Evolutionary conservation across 2,113 vertebrate species (phyloP), one percentile per base, ranked within the genome.

Genomic region (Fregata magnificens): DNA sequence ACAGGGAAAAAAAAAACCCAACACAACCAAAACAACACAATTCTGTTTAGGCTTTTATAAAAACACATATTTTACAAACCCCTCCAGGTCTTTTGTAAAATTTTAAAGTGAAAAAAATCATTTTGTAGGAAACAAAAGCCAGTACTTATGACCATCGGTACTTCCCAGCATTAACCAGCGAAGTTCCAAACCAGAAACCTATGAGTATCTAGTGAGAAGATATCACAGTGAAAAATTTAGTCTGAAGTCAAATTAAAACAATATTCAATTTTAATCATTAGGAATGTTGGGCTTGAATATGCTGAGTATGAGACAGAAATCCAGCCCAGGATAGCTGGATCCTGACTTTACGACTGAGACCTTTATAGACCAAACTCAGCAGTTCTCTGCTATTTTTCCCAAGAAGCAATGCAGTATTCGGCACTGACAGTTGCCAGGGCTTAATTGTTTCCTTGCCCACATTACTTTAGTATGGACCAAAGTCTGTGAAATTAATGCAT

Each of bases 1-100:
- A 69, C 13, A 42, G 15, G 15, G 22, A 5, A 7, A 59, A 66
- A 66, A 74, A 20, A 34, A 34, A 14, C 21, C 12, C 34, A 38
- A 36, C 65, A 62, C 24, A 31, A 56, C 2, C 6, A 52, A 73
- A 70, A 3, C 26, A 44, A 52, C 13, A 58, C 7, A 47, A 14
- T 72, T 76, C 19, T 49, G 3, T 40, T 81, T 44, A 32, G 13
- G 8, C 18, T 77, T 72, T 61, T 34, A 65, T n/a, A 79, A 79
- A 76, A 52, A 2, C 3, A 31, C 0, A 0, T 3, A 6, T 32
- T 73, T 69, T 34, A 44, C 7, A 49, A 72, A 65, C 28, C 4
- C 22, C 3, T 56, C 7, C 20, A 40, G 44, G 11, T 14, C 0
- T 15, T 82, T 47, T 34, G 5, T 21, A 40, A 72, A 40, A 49